Evolutionary conservation across 2,113 vertebrate genomes (phyloP).

Genomic region (Nannobrachium achirus): DNA sequence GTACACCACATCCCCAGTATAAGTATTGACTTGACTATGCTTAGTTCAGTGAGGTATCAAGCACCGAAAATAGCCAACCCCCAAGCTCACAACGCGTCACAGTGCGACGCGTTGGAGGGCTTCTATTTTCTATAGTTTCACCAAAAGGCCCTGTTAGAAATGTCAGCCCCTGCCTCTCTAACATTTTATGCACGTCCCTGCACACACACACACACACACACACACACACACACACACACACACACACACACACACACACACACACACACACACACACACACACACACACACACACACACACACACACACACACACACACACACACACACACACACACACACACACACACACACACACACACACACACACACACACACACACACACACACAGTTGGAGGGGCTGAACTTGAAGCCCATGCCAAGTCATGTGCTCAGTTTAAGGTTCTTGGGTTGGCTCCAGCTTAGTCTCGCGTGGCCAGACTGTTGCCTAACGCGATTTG

Average conservation of each 20-base stretch:
- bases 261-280: background rate
- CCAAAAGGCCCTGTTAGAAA: no score
- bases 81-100: no score
- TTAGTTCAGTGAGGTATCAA: no score
- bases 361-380: conserved; percentile 2
- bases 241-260: conserved; percentile 3
- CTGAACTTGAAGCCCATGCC: conserved; percentile 23
- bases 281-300: background rate
- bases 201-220: conserved; percentile 8
- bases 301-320: background rate
- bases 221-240: conserved; percentile 9
- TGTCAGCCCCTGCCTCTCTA: no score
- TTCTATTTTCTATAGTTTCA: no score
- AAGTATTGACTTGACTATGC: no score
- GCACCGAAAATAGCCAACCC: no score
- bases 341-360: background rate
- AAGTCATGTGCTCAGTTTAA: conserved; percentile 44
- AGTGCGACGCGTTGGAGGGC: no score
- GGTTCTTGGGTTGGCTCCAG: conserved; percentile 41
- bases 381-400: background rate
- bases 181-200: no score
- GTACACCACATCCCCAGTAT: no score
- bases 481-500: no score
- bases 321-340: background rate
- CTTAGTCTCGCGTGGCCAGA: no score